A percentile compares a stretch with the other conserved stretches of the same genome.
Evolutionary conservation across 2,797 vertebrate genomes (phyloP).

Genomic region (Pseudochaenichthys georgianus): DNA sequence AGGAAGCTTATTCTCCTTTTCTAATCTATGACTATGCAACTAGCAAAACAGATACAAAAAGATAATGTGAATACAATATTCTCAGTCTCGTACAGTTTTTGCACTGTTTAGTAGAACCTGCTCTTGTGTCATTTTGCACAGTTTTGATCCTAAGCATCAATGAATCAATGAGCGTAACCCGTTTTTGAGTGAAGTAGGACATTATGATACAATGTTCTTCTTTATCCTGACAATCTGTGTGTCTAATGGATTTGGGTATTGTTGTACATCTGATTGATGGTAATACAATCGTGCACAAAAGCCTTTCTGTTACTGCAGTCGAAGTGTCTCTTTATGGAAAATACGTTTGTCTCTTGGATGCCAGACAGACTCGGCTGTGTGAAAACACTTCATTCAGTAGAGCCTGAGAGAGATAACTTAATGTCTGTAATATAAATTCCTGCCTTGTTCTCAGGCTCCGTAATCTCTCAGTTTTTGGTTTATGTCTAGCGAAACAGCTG

Average conservation of each 20-base stretch:
- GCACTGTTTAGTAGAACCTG: neutral
- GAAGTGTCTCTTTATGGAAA: slow-evolving; percentile 20
- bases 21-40: neutral
- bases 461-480: slow-evolving; percentile 77
- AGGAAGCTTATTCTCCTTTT: neutral
- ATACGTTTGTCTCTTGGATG: slow-evolving; percentile 34
- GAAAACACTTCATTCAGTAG: slow-evolving; percentile 50
- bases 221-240: neutral
- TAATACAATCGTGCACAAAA: neutral
- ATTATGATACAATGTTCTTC: neutral
- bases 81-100: too few species aligned
- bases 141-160: neutral
- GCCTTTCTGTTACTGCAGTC: slow-evolving; percentile 6
- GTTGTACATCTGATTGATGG: neutral
- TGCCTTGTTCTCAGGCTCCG: slow-evolving; percentile 75
- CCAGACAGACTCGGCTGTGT: slow-evolving; percentile 30
- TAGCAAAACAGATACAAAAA: neutral
- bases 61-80: too few species aligned
- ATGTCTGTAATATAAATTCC: slow-evolving; percentile 67
- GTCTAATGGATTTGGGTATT: neutral
- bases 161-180: slow-evolving; percentile 5
- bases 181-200: neutral
- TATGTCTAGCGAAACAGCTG: slow-evolving; percentile 79
- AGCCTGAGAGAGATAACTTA: slow-evolving; percentile 62
- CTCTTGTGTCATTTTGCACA: neutral